Evolutionary conservation across 2,888 invertebrate genomes (phyloP).

Genomic region (Beris morrisii): DNA sequence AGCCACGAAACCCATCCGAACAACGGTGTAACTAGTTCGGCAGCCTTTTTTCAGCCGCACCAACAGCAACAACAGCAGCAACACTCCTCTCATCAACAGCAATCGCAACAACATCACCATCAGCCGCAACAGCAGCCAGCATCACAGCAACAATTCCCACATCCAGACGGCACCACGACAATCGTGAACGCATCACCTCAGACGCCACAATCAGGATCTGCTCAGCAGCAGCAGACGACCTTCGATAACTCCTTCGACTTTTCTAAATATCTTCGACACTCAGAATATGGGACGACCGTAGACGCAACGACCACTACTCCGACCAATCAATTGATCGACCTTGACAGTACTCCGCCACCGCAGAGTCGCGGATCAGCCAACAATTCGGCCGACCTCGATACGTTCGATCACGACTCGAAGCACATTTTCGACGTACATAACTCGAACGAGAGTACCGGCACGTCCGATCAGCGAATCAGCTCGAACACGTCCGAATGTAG

Average conservation of each 20-base stretch:
- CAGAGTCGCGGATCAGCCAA: slow-evolving; percentile 49
- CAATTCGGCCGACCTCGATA: slow-evolving; percentile 48
- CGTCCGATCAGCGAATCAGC: slow-evolving; percentile 44
- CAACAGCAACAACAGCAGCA: slow-evolving; percentile 31
- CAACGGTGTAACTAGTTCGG: slow-evolving; percentile 2
- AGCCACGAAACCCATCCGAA: slow-evolving; percentile 2
- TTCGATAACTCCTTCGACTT: slow-evolving; percentile 24
- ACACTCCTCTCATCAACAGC: slow-evolving; percentile 33
- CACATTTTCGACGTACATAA: slow-evolving; percentile 53
- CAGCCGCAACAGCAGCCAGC: slow-evolving; percentile 40
- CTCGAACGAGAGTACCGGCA: slow-evolving; percentile 44
- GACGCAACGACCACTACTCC: not conserved
- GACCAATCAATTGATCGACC: slow-evolving; percentile 23
- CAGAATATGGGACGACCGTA: not conserved
- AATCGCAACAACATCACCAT: slow-evolving; percentile 26
- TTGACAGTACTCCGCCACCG: slow-evolving; percentile 44
- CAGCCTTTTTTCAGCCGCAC: slow-evolving; percentile 9
- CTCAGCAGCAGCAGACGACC: slow-evolving; percentile 2
- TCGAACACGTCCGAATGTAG: slow-evolving; percentile 50
- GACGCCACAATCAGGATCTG: not conserved
- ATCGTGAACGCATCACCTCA: not conserved
- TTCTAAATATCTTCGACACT: slow-evolving; percentile 12
- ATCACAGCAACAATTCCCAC: slow-evolving; percentile 22
- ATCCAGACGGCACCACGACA: slow-evolving; percentile 1
- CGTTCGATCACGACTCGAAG: slow-evolving; percentile 55